These are phyloP conservation scores for Prietella phreatophila DNA, from an alignment of 2,113 vertebrate genomes.

Conservation along the genomic window DNA sequence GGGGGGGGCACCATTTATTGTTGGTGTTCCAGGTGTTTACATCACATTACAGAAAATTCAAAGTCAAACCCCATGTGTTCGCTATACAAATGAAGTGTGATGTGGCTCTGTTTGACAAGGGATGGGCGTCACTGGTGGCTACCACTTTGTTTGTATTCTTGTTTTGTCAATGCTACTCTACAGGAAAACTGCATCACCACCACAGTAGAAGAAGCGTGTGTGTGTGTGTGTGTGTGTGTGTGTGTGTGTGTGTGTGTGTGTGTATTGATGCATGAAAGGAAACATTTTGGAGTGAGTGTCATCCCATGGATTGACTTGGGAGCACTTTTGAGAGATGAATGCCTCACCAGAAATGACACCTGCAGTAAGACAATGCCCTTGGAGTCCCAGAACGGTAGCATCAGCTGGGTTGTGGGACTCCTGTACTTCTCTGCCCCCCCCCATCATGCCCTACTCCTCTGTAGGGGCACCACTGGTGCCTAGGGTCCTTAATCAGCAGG, in stretches of 20 bases:
- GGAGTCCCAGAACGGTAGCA: conserved; percentile 46
- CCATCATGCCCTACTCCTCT: conserved; percentile 47
- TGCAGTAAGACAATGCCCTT: conserved; percentile 44
- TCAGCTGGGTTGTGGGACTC: conserved; percentile 57
- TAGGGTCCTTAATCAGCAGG: conserved; percentile 72
- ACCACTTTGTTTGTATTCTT: conserved; percentile 2
- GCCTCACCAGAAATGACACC: conserved; percentile 65
- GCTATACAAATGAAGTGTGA: not conserved
- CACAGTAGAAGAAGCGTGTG: not conserved
- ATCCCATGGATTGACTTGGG: conserved; percentile 53
- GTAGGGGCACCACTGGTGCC: conserved; percentile 59
- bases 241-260: conserved; percentile 30
- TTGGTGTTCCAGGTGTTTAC: conserved; percentile 5
- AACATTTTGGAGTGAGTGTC: conserved; percentile 52
- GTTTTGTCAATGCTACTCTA: conserved; percentile 4
- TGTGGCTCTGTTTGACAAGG: not conserved
- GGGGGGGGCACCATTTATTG: not conserved
- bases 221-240: conserved; percentile 6
- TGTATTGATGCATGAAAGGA: conserved; percentile 62
- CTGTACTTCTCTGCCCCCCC: not conserved
- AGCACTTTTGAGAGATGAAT: conserved; percentile 66
- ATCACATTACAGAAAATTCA: conserved; percentile 1
- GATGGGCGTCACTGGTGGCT: not conserved
- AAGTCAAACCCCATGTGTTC: not conserved
- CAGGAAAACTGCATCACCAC: conserved; percentile 3